Evolutionary conservation across 2,888 invertebrate genomes (phyloP).

Genomic region (Heliconius hortense): DNA sequence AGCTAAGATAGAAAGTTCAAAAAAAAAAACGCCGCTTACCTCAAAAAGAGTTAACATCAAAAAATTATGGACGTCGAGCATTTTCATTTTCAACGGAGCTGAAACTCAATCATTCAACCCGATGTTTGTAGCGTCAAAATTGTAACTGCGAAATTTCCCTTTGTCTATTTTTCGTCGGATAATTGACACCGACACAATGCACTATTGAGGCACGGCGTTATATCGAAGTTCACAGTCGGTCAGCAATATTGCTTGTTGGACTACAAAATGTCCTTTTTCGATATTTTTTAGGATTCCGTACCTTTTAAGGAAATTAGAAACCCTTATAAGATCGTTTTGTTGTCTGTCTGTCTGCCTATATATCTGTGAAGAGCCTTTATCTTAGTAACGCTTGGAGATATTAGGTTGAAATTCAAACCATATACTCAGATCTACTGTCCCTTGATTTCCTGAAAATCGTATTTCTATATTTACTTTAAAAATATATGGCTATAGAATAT

Average conservation of each 20-base stretch:
- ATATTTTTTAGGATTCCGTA: background rate
- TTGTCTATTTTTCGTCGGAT: conserved; percentile 45
- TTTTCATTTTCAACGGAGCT: conserved; percentile 39
- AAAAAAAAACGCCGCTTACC: background rate
- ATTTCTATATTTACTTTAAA: no score
- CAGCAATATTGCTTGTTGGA: conserved; percentile 8
- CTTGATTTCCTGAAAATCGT: no score
- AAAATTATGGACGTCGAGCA: conserved; percentile 36
- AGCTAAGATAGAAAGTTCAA: background rate
- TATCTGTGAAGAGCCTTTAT: no score
- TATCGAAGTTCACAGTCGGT: conserved; percentile 36
- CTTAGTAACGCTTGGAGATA: no score
- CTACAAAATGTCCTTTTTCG: background rate
- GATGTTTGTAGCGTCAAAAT: conserved; percentile 41
- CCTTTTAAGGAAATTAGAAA: background rate
- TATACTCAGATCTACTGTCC: no score
- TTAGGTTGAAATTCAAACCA: no score
- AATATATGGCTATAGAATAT: no score
- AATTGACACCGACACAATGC: conserved; percentile 49
- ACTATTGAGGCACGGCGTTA: conserved; percentile 35
- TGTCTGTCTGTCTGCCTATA: no score
- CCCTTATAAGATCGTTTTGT: no score
- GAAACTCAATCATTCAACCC: conserved; percentile 42
- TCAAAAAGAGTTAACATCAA: conserved; percentile 22
- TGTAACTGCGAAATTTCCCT: conserved; percentile 44